Base-by-base conservation (phyloP, 2,113 vertebrate species). In the Thymallus thymallus region DNA sequence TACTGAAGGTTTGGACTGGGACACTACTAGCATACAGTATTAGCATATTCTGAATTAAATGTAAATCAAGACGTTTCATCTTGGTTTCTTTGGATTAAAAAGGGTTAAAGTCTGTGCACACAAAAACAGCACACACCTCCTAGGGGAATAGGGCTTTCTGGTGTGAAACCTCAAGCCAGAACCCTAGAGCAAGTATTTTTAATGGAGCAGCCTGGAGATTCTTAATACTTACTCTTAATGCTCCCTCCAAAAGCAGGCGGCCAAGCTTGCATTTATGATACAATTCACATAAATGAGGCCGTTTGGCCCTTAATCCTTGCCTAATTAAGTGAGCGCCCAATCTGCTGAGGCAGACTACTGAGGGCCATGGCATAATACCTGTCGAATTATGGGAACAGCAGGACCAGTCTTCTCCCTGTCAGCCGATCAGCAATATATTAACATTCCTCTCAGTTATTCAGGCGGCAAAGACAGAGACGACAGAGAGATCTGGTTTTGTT, bases 31-130 rank as follows among this genome's bases (percentile, higher is more conserved):
- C 45, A 10, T 75, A 51, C 14, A 16, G 48, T 18, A 94, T 93
- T 92, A 91, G 86, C 92, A 94, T 93, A 92, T 91, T 91, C 84
- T 88, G 87, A 90, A 93, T 91, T 86, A 88, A 88, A 92, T 92
- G 90, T 88, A 92, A 93, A 92, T 91, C 88, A 81, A 78, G 84
- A 79, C 68, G 82, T 90, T 91, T 91, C 69, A 89, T 89, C 85
- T 88, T 45, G 5, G 71, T 88, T 90, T 90, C 83, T 61, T 73
- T 72, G 80, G 89, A 88, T 88, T 87, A 84, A 71, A 78, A 78
- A 72, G 90, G 88, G 90, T 89, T 91, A 89, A 92, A 92, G 76
- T 72, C 46, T 77, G 74, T 69, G 82, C 80, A 86, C 51, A 55
- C 83, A 48, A 48, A 84, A 48, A 48, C 78, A 80, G 79, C 81